Conservation (phyloP, 1,140 invertebrate species). For the Drosophila paulistorum region DNA sequence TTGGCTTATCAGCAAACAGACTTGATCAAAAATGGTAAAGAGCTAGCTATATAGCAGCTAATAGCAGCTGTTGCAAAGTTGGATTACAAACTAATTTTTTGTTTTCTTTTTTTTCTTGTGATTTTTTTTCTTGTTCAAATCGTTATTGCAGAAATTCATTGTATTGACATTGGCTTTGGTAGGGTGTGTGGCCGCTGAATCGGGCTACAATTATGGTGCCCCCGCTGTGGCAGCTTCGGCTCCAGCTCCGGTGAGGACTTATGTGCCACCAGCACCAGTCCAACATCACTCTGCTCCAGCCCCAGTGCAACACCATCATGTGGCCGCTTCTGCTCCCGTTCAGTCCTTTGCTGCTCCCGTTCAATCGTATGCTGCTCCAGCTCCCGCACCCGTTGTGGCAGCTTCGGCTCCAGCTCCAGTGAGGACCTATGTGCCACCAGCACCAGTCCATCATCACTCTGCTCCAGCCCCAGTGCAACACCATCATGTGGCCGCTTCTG, state of each 20-base stretch:
- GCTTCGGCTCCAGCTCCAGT: constrained; percentile 53
- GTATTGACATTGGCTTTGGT: constrained; percentile 60
- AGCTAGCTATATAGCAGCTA: not conserved
- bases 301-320: constrained; percentile 23
- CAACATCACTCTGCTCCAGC: constrained; percentile 32
- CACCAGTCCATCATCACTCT: constrained; percentile 23
- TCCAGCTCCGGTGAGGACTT: constrained; percentile 49
- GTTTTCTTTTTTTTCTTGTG: constrained; percentile 3
- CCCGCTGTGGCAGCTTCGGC: constrained; percentile 50
- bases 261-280: constrained; percentile 37
- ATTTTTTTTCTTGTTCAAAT: not conserved
- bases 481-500: constrained; percentile 28
- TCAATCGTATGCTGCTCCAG: constrained; percentile 25
- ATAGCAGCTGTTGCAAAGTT: not conserved
- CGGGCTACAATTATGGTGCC: constrained; percentile 65
- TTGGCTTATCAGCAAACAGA: constrained; percentile 53
- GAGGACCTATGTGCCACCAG: constrained; percentile 43
- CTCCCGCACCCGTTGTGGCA: constrained; percentile 45
- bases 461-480: constrained; percentile 38
- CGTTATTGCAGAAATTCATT: constrained; percentile 52
- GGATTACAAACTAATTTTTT: constrained; percentile 16
- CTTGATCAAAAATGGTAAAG: constrained; percentile 62
- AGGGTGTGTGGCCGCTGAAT: constrained; percentile 57
- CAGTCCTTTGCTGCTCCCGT: constrained; percentile 15
- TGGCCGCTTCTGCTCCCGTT: constrained; percentile 33